Evolutionary conservation across 2,797 vertebrate species (phyloP).

Genomic region (Dipus sagitta): DNA sequence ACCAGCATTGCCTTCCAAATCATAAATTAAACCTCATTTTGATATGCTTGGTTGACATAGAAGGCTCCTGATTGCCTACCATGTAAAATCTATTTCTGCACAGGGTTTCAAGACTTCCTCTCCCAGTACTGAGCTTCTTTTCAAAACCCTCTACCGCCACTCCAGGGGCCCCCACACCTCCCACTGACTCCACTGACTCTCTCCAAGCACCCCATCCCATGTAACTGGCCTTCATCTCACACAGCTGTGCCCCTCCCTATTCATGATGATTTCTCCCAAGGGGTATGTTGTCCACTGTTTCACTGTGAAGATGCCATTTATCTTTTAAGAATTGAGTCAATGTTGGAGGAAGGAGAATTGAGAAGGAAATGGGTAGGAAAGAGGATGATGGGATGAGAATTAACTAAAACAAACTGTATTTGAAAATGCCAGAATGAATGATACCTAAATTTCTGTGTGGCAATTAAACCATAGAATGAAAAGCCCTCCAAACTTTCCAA

Average conservation of each 20-base stretch:
- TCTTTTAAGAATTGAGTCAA: background rate
- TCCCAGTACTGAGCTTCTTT: background rate
- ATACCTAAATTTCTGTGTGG: no score
- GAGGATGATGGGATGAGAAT: no score
- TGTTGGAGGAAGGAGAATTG: no score
- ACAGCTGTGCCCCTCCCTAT: background rate
- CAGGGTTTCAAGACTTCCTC: background rate
- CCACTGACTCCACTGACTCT: background rate
- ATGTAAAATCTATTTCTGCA: background rate
- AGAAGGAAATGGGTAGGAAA: no score
- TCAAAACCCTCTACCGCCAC: background rate
- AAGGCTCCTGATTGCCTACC: background rate
- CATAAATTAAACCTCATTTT: background rate
- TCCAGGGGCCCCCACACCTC: background rate
- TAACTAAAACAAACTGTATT: no score
- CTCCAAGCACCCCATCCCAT: background rate
- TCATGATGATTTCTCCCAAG: background rate
- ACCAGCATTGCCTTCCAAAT: background rate
- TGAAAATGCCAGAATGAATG: no score
- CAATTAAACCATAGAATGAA: background rate
- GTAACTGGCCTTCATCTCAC: background rate
- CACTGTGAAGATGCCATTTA: background rate
- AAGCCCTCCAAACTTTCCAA: background rate
- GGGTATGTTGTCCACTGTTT: background rate
- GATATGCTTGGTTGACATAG: background rate